These are phyloP conservation scores for Saccostrea echinata DNA, from an alignment of 1,140 invertebrate genomes.

Conservation along the genomic window DNA sequence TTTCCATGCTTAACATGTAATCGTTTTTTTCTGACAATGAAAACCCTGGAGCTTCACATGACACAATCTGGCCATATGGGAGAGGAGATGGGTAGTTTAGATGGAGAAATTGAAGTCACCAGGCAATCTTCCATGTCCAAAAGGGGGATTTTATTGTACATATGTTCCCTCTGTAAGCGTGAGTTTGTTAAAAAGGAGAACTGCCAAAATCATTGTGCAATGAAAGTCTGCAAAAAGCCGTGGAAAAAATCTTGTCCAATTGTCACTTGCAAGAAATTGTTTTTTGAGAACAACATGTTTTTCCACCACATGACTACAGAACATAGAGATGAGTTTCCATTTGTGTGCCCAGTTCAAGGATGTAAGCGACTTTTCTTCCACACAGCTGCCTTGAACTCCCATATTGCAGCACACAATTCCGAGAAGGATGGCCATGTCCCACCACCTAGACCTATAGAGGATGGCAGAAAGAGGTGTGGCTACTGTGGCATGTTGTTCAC, in stretches of 20 bases:
- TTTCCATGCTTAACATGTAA: constrained; percentile 12
- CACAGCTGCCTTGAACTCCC: constrained; percentile 12
- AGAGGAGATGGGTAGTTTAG: background rate
- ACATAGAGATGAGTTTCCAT: background rate
- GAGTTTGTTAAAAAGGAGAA: constrained; percentile 25
- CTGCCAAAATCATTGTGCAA: background rate
- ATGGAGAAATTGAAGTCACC: constrained; percentile 7
- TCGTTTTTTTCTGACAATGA: background rate
- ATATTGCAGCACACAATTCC: background rate
- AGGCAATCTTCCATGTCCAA: constrained; percentile 24
- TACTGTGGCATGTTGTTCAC: constrained; percentile 23
- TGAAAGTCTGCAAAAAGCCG: constrained; percentile 22
- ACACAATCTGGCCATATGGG: constrained; percentile 17
- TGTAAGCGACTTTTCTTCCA: constrained; percentile 24
- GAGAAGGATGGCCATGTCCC: constrained; percentile 14
- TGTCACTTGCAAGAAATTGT: constrained; percentile 7
- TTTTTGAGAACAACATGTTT: constrained; percentile 37
- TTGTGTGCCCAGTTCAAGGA: constrained; percentile 10
- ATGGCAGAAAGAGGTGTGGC: constrained; percentile 17
- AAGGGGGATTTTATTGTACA: background rate
- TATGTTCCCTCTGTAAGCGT: constrained; percentile 22
- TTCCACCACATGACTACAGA: constrained; percentile 11
- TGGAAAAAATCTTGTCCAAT: constrained; percentile 39
- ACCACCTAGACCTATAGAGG: constrained; percentile 11
- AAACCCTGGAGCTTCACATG: constrained; percentile 33